Evolutionary conservation across 1,140 invertebrate genomes (phyloP).

Genomic region (Ectropis grisescens): DNA sequence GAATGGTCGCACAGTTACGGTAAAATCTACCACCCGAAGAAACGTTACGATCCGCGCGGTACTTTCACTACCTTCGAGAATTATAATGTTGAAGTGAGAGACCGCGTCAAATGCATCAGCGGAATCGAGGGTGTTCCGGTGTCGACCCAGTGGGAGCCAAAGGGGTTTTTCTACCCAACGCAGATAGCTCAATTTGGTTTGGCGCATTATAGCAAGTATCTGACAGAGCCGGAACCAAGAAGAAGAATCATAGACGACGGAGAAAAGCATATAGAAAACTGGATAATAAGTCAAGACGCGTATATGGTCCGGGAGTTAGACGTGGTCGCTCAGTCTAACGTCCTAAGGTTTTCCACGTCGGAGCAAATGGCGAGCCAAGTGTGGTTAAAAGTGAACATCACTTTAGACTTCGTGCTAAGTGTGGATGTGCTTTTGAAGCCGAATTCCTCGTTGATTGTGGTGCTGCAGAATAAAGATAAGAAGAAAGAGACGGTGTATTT

Average conservation of each 20-base stretch:
- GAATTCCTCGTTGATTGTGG: conserved; percentile 86
- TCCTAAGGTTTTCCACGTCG: conserved; percentile 80
- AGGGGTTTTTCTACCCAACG: conserved; percentile 97
- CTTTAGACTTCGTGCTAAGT: conserved; percentile 82
- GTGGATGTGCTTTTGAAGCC: conserved; percentile 79
- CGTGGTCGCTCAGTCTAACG: conserved; percentile 65
- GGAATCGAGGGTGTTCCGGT: conserved; percentile 93
- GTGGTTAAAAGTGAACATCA: conserved; percentile 79
- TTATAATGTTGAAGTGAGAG: conserved; percentile 95
- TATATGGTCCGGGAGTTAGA: conserved; percentile 75
- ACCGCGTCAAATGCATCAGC: conserved; percentile 96
- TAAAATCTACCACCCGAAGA: conserved; percentile 90
- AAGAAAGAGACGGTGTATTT: conserved; percentile 83
- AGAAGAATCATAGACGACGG: conserved; percentile 82
- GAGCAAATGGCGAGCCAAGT: conserved; percentile 80
- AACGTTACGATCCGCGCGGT: conserved; percentile 88
- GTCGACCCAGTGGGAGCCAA: conserved; percentile 94
- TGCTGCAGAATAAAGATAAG: conserved; percentile 82
- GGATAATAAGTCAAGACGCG: conserved; percentile 77
- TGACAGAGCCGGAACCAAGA: conserved; percentile 83
- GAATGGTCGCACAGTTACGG: conserved; percentile 96
- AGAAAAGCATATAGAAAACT: conserved; percentile 75
- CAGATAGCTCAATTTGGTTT: conserved; percentile 98
- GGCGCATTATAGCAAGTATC: conserved; percentile 96
- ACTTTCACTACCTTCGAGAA: conserved; percentile 97